phyloP scores from a whole-genome alignment of 2,888 invertebrate genomes.

The Poecilus cupreus region DNA sequence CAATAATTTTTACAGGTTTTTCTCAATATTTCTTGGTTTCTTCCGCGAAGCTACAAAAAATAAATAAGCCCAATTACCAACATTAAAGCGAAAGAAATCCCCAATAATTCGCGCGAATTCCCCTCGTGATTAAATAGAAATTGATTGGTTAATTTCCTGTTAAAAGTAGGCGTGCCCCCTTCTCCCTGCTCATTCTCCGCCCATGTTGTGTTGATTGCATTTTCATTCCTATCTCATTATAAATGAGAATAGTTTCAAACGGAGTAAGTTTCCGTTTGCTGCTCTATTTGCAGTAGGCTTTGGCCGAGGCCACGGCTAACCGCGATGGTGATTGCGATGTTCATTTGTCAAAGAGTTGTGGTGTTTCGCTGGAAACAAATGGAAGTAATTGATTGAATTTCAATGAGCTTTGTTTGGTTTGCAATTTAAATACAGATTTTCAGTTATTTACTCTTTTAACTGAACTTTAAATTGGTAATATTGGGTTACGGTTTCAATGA shows the following conservation, averaged over 20 bases:
- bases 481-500: background rate
- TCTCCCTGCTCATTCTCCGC: background rate
- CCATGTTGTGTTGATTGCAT: background rate
- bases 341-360: slow-evolving; percentile 6
- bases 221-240: slow-evolving; percentile 14
- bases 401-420: slow-evolving; percentile 13
- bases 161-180: background rate
- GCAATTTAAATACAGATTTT: slow-evolving; percentile 15
- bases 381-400: slow-evolving; percentile 11
- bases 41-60: background rate
- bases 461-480: background rate
- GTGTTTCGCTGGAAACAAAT: slow-evolving; percentile 3
- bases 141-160: slow-evolving; percentile 29
- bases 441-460: slow-evolving; percentile 22
- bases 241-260: background rate
- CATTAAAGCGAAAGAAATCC: background rate
- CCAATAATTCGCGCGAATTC: slow-evolving; percentile 5
- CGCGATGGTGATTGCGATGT: background rate
- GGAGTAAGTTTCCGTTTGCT: background rate
- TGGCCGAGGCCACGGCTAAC: slow-evolving; percentile 15
- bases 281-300: background rate
- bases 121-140: background rate
- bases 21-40: too few species aligned
- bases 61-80: background rate
- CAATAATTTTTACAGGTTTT: too few species aligned